phyloP scores from a whole-genome alignment of 1,140 invertebrate species.

The Cryptotermes secundus region DNA sequence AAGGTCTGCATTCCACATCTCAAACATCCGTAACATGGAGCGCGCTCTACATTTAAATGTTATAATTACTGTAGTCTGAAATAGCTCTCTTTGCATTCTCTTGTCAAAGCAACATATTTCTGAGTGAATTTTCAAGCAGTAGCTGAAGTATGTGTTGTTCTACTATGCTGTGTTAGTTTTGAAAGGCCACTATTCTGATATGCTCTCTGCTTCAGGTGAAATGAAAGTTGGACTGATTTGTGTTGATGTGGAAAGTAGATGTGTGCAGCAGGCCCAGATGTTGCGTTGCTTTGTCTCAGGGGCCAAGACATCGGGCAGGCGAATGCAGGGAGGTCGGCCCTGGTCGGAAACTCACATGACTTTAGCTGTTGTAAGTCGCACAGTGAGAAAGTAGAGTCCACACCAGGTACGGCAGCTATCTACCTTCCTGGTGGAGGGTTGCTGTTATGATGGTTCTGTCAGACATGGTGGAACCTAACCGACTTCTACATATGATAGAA shows the following conservation, averaged over 20 bases:
- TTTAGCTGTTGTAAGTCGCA: slow-evolving; percentile 29
- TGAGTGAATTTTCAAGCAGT: too few species aligned
- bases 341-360: slow-evolving; percentile 6
- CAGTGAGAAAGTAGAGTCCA: slow-evolving; percentile 16
- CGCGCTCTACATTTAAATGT: too few species aligned
- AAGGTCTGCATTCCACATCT: too few species aligned
- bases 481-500: too few species aligned
- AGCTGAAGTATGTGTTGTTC: neutral
- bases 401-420: slow-evolving; percentile 25
- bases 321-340: neutral
- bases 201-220: neutral
- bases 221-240: too few species aligned
- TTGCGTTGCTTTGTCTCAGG: slow-evolving; percentile 30
- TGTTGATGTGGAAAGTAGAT: neutral
- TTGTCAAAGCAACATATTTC: too few species aligned
- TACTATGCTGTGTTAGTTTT: too few species aligned
- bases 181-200: neutral
- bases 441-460: slow-evolving; percentile 10
- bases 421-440: slow-evolving; percentile 11
- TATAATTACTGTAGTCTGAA: too few species aligned
- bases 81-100: too few species aligned
- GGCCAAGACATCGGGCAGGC: slow-evolving; percentile 21
- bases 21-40: too few species aligned
- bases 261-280: neutral
- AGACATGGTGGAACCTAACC: too few species aligned